These are phyloP conservation scores for Epinephelus fuscoguttatus DNA, from an alignment of 2,113 vertebrate species.

Conservation along the genomic window DNA sequence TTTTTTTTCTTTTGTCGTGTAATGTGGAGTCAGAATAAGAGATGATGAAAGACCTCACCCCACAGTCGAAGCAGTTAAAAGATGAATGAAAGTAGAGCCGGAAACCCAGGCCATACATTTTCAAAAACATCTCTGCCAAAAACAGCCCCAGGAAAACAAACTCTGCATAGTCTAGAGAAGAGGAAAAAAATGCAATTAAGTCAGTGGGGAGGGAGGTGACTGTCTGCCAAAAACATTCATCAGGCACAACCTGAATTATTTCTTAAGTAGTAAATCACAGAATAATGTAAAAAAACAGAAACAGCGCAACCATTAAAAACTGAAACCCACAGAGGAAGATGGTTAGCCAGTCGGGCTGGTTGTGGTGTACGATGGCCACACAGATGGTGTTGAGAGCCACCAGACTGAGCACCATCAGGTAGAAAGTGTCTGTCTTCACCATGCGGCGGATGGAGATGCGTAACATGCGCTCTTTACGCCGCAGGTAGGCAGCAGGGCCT, in stretches of 20 bases:
- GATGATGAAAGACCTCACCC: constrained; percentile 86
- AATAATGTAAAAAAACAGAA: neutral
- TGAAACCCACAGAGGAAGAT: constrained; percentile 94
- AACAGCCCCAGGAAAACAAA: constrained; percentile 98
- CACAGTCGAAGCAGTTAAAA: constrained; percentile 99
- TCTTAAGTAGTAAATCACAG: neutral
- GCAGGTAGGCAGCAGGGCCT: constrained; percentile 94
- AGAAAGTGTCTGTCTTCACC: constrained; percentile 98
- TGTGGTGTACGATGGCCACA: constrained; percentile 98
- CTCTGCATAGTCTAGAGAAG: constrained; percentile 95
- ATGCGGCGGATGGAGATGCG: constrained; percentile 98
- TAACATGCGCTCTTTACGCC: constrained; percentile 95
- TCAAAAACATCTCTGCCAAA: constrained; percentile 97
- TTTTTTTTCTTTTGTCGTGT: neutral
- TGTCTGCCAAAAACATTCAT: constrained; percentile 19
- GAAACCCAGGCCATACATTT: constrained; percentile 98
- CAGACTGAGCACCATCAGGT: constrained; percentile 95
- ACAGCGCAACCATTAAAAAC: neutral
- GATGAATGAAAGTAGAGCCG: constrained; percentile 99
- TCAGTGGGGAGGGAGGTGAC: constrained; percentile 18
- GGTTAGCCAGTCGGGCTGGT: constrained; percentile 97
- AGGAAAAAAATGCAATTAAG: constrained; percentile 15
- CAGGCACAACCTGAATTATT: constrained; percentile 9
- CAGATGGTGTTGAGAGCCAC: constrained; percentile 98
- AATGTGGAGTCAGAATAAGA: constrained; percentile 4